phyloP scores from a whole-genome alignment of 2,113 vertebrate species.

The Meleagris gallopavo region DNA sequence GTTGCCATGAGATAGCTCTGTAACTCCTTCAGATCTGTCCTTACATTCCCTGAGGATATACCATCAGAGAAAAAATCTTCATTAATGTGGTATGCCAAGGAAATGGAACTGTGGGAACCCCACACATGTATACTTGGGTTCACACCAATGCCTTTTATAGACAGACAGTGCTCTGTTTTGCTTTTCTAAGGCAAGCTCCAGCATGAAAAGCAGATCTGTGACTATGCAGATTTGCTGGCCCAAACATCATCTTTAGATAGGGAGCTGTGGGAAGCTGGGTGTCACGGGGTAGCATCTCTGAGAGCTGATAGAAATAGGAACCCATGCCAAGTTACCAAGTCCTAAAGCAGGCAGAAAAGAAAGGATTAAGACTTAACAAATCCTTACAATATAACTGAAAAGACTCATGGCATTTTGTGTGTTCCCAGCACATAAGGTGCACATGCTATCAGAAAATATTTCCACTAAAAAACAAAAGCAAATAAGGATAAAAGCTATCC shows the following conservation, averaged over 20 bases:
- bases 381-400: background rate
- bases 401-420: slow-evolving; percentile 14
- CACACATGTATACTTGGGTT: background rate
- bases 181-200: slow-evolving; percentile 21
- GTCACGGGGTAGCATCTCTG: slow-evolving; percentile 29
- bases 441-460: slow-evolving; percentile 10
- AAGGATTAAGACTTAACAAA: slow-evolving; percentile 38
- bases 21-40: slow-evolving; percentile 37
- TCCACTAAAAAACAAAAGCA: background rate
- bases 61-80: slow-evolving; percentile 14
- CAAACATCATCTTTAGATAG: background rate
- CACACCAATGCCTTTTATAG: background rate
- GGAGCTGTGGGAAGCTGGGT: slow-evolving; percentile 38
- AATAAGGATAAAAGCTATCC: background rate
- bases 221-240: slow-evolving; percentile 61
- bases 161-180: slow-evolving; percentile 38
- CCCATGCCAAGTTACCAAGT: slow-evolving; percentile 20
- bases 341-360: slow-evolving; percentile 27
- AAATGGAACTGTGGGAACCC: slow-evolving; percentile 22
- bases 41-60: background rate
- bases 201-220: slow-evolving; percentile 49
- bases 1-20: slow-evolving; percentile 9
- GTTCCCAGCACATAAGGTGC: slow-evolving; percentile 11
- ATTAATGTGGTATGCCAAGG: background rate
- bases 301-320: slow-evolving; percentile 12